phyloP scores from a whole-genome alignment of 1,140 invertebrate genomes.

The Portunus trituberculatus region DNA sequence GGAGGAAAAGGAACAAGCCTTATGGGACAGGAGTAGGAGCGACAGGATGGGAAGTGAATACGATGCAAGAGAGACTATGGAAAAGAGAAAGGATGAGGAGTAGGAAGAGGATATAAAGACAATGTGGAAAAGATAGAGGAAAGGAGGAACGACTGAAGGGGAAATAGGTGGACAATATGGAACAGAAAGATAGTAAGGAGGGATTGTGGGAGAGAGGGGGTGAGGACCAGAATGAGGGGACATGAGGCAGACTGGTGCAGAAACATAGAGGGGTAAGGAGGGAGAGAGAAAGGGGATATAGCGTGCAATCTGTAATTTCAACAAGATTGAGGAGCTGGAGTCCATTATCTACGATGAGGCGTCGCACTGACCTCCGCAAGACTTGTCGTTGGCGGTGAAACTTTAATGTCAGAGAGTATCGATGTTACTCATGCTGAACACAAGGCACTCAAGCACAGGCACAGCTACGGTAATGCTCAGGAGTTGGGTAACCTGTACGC shows the following conservation, averaged over 20 bases:
- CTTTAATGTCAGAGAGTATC: not conserved
- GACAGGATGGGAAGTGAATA: not conserved
- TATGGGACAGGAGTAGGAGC: not conserved
- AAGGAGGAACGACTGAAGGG: not conserved
- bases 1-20: not conserved
- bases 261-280: not conserved
- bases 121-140: not conserved
- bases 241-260: not conserved
- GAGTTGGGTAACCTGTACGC: too few relatives aligned
- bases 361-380: not conserved
- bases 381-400: not conserved
- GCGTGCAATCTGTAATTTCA: not conserved
- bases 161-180: not conserved
- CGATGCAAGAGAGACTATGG: not conserved
- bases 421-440: not conserved
- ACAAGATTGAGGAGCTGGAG: not conserved
- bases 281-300: not conserved
- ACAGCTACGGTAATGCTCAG: not conserved
- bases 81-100: not conserved
- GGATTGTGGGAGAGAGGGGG: conserved; percentile 17
- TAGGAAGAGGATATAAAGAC: not conserved
- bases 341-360: not conserved
- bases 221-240: conserved; percentile 20
- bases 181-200: not conserved
- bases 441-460: not conserved